phyloP scores from a whole-genome alignment of 2,797 vertebrate genomes.

The Hirundo rustica region DNA sequence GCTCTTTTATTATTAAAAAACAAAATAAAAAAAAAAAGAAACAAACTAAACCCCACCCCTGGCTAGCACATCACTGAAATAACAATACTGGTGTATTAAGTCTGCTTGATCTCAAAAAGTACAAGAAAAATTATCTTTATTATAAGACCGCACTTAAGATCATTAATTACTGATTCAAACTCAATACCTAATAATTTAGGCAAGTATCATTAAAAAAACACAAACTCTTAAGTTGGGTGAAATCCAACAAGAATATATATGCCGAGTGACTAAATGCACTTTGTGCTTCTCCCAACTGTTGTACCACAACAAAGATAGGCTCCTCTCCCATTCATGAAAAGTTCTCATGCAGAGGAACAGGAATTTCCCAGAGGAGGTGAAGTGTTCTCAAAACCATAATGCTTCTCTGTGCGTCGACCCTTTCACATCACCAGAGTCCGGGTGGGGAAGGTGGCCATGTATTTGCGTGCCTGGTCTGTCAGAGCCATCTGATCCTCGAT shows the following conservation, averaged over 20 bases:
- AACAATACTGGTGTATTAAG: constrained; percentile 91
- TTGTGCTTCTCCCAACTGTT: constrained; percentile 93
- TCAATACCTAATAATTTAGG: constrained; percentile 83
- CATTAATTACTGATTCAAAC: constrained; percentile 73
- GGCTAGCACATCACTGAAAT: constrained; percentile 69
- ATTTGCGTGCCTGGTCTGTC: constrained; percentile 88
- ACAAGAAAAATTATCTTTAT: constrained; percentile 62
- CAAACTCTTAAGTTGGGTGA: constrained; percentile 88
- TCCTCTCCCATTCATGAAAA: constrained; percentile 77
- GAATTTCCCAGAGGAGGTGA: constrained; percentile 73
- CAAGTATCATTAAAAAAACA: constrained; percentile 74
- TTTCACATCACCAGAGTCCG: constrained; percentile 95
- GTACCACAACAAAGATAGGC: constrained; percentile 94
- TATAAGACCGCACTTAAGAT: constrained; percentile 69
- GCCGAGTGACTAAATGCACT: constrained; percentile 84
- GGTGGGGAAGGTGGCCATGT: constrained; percentile 88
- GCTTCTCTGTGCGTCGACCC: constrained; percentile 67
- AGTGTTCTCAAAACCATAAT: constrained; percentile 85
- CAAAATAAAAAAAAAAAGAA: not conserved
- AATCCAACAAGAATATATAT: constrained; percentile 87
- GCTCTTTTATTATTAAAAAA: constrained; percentile 51
- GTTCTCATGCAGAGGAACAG: constrained; percentile 78
- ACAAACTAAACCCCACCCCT: constrained; percentile 48
- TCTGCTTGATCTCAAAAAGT: constrained; percentile 82
- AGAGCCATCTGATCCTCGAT: constrained; percentile 87